These are phyloP conservation scores for Eupsittula cactorum DNA, from an alignment of 2,113 vertebrate species.

Conservation along the genomic window DNA sequence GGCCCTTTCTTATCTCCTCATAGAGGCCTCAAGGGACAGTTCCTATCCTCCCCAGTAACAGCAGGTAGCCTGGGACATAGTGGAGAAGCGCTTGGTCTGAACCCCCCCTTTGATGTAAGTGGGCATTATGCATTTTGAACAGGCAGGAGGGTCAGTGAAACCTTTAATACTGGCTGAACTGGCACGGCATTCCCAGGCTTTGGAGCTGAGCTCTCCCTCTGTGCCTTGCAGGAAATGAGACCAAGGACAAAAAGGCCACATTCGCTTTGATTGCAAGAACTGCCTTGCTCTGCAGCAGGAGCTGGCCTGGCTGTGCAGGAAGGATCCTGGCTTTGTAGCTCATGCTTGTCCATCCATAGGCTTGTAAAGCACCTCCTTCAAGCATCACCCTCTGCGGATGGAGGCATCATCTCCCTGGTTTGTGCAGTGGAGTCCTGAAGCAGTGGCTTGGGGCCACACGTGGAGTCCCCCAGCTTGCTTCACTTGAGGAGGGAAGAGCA, in stretches of 20 bases:
- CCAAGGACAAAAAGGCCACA: constrained; percentile 44
- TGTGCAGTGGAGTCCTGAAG: neutral
- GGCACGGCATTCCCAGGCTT: constrained; percentile 54
- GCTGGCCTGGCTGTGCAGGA: neutral
- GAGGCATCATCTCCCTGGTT: neutral
- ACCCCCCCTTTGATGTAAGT: constrained; percentile 5
- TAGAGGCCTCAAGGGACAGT: constrained; percentile 30
- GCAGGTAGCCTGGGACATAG: neutral
- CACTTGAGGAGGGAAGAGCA: neutral
- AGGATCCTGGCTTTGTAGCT: neutral
- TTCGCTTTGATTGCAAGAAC: constrained; percentile 6
- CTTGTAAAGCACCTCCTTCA: neutral
- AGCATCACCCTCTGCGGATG: neutral
- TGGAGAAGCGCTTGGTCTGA: neutral
- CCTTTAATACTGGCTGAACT: constrained; percentile 51
- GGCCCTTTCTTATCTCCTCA: constrained; percentile 7
- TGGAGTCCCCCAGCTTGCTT: neutral
- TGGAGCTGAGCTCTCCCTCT: constrained; percentile 61
- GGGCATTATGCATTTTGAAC: constrained; percentile 61
- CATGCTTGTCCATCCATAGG: neutral
- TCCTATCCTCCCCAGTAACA: neutral
- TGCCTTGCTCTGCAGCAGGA: constrained; percentile 7
- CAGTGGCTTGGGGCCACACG: neutral
- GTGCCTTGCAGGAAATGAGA: constrained; percentile 51
- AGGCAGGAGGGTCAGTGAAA: neutral